Base-by-base conservation (phyloP, 2,113 vertebrate genomes). In the Brienomyrus longianalis region DNA sequence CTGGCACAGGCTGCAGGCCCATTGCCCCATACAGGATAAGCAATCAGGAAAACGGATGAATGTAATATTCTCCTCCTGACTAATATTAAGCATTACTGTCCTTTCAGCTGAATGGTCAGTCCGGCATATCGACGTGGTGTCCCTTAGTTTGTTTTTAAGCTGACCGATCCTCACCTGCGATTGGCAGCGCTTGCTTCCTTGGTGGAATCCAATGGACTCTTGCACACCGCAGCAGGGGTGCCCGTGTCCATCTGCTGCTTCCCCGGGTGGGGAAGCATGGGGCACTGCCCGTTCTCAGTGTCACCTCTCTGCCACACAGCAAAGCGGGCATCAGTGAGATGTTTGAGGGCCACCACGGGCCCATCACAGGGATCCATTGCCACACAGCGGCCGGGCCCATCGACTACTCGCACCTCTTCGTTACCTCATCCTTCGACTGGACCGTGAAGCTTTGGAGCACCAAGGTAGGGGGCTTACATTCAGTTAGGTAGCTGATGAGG, bases 311-410 rank as follows among this genome's bases (percentile, higher is more conserved):
- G 86, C 92, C 91, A 91, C 23, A 93, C 95, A 99, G 98, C 95
- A 99, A 99, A 96, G 98, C 98, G 56, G 98, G 98, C 88, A 99
- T 99, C 95, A 98, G 98, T 92, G 98, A 99, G 93, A 98, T 99
- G 96, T 99, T 99, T 93, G 98, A 99, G 93, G 98, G 98, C 91
- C 98, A 99, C 92, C 98, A 99, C 89, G 98, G 98, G 92, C 98
- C 98, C 66, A 98, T 99, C 92, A 99, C 98, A n/a, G 98, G 98
- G 27, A 97, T 99, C 92, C 97, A 98, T 93, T 99, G 98, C 90
- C 98, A 99, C 93, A 96, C 97, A 48, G 98, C 98, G 21, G 97
- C 96, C 90, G 98, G 98, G 93, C 97, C 98, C 39, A 96, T 98
- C 2, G 98, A 99, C 94, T 99, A 99, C 95, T 99, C 98, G 31